phyloP scores from a whole-genome alignment of 2,113 vertebrate genomes.

The Eulemur macaco region DNA sequence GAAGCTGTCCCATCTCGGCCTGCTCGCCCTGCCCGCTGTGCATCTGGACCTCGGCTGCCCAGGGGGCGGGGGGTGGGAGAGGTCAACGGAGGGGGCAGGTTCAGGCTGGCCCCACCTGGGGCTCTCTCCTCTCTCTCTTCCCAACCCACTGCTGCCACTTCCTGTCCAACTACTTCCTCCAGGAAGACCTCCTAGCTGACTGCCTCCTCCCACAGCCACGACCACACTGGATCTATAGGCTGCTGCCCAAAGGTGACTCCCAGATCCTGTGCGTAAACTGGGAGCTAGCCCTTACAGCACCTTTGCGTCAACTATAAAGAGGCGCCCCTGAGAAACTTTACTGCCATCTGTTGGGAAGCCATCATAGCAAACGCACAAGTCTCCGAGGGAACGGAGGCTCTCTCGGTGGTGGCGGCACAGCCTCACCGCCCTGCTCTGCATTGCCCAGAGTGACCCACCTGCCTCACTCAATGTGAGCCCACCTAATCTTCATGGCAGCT shows the following conservation, averaged over 20 bases:
- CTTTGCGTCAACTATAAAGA: not conserved
- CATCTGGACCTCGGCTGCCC: conserved; percentile 90
- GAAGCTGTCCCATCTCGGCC: conserved; percentile 87
- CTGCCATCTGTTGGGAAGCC: not conserved
- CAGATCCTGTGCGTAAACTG: not conserved
- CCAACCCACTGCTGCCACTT: not conserved
- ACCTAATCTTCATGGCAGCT: no score
- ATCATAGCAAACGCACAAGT: not conserved
- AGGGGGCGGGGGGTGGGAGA: not conserved
- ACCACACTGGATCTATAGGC: not conserved
- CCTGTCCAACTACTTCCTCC: not conserved
- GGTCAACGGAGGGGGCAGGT: not conserved
- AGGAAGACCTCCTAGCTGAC: not conserved
- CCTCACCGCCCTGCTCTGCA: accelerated
- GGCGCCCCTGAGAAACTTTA: not conserved
- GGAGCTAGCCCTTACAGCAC: not conserved
- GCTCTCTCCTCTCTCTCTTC: not conserved
- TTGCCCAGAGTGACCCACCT: accelerated
- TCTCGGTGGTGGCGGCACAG: accelerated
- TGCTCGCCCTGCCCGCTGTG: conserved; percentile 85
- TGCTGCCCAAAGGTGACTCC: not conserved
- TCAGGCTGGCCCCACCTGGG: not conserved
- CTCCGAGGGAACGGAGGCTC: accelerated
- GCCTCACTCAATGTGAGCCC: accelerated
- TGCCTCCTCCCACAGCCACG: not conserved